Base-by-base conservation (phyloP, 2,113 vertebrate genomes). In the Proterorhinus semilunaris region DNA sequence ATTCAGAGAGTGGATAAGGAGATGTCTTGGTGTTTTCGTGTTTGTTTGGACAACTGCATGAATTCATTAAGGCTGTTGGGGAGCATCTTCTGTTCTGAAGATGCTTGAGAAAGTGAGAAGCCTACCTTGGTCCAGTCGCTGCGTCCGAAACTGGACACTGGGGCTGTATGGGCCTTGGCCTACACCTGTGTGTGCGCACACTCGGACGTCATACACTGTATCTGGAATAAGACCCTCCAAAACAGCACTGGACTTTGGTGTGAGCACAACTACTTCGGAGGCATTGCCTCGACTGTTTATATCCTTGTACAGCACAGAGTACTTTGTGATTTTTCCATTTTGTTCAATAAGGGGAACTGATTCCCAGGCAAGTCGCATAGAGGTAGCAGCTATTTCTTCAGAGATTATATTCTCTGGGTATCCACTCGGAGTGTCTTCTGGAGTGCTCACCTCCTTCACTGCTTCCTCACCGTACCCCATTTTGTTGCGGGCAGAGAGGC, bases 71-170 rank as follows among this genome's bases (percentile, higher is more conserved):
- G 69, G 74, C 47, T 57, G 63, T 76, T 57, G 42, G 63, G 62
- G 66, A 13, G 79, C 61, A 59, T 81, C 80, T 76, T 76, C 66
- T 81, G 74, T 36, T 62, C 74, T 70, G 79, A 55, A 47, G 84
- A 75, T 71, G 77, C 69, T 65, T 83, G 53, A 72, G 74, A 83
- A 83, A 73, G 89, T 86, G 84, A 94, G 92, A 89, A 83, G 94
- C 96, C 95, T 99, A 99, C 97, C 97, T 98, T 97, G 95, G 93
- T 96, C 94, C 83, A 95, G 91, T 71, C 95, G 95, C 76, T 96
- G 95, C 88, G 96, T 99, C 94, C 96, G 96, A 93, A 97, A 95
- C 91, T 96, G 96, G 94, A 98, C 93, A 90, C 93, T 93, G 82
- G 96, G 96, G 92, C 96, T 97, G 95, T 94, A 98, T 50, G 96